Base-by-base conservation (phyloP, 2,797 vertebrate genomes). In the Lophotriccus pileatus region DNA sequence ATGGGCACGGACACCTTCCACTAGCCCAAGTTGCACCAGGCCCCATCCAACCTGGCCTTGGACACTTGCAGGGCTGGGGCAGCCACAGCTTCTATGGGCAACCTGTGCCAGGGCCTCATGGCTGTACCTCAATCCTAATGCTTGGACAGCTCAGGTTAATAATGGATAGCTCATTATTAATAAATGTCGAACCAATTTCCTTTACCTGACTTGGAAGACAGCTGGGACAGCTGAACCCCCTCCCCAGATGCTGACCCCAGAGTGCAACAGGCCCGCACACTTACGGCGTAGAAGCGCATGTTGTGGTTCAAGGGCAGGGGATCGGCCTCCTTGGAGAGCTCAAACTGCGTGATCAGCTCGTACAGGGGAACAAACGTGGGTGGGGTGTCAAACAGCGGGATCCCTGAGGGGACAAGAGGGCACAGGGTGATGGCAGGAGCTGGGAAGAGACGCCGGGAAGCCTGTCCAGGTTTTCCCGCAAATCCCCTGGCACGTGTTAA, bases 261-360 rank as follows among this genome's bases (percentile, higher is more conserved):
- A 11, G 27, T 0, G 5, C 0, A 41, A 19, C 3, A 1, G 22
- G 27, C 56, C 22, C 0, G 24, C 10, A 28, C 68, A 97, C 99
- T 98, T 96, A 99, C 99, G 55, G 99, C 99, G 83, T 99, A 99
- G 98, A 99, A 99, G 92, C 98, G 98, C 99, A 99, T 99, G 93
- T 98, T 98, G 96, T 99, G 98, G 93, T 97, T 98, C 93, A 98
- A 84, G 84, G 98, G 96, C 63, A 94, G 85, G 76, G 91, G 97
- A 87, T 96, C 98, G 2, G 94, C 98, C 87, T 98, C 98, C 95
- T 99, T 99, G 87, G 98, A 98, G 14, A 99, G 90, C 37, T 99
- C 99, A 97, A 98, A 99, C 70, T 99, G 99, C 6, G 99, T 98
- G 76, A 99, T 98, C 92, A 99, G 96, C 96, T 99, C 99, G 78